Percentiles rank a stretch among this genome's conserved stretches.
Evolutionary conservation across 2,113 vertebrate species (phyloP).

Genomic region (Rhodinocichla rosea): DNA sequence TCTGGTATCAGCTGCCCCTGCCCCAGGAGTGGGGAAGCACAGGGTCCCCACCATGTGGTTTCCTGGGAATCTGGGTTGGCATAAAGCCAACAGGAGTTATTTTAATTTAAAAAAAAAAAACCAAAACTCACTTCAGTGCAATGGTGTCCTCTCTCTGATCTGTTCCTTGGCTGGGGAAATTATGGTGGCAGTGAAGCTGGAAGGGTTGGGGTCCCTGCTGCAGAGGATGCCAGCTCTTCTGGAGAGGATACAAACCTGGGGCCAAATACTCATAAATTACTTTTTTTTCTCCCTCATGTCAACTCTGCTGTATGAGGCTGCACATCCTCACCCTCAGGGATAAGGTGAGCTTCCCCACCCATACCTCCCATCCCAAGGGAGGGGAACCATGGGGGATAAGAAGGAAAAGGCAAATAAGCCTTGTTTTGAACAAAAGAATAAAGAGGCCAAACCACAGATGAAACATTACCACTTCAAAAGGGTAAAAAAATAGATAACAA

Average conservation of each 20-base stretch:
- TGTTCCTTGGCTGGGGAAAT: neutral
- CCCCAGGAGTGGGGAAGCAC: rapidly evolving
- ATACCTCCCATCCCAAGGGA: neutral
- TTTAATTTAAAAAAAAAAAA: neutral
- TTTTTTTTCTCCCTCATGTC: neutral
- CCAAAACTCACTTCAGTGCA: neutral
- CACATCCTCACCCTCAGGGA: neutral
- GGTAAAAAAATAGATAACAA: constrained; percentile 17
- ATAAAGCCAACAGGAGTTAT: neutral
- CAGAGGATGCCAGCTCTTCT: neutral
- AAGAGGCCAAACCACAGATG: constrained; percentile 9
- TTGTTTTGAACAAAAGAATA: constrained; percentile 19
- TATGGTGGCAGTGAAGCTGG: neutral
- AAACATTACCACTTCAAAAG: constrained; percentile 34
- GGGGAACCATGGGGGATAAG: too few species aligned
- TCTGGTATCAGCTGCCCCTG: neutral
- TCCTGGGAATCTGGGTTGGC: neutral
- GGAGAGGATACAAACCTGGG: neutral
- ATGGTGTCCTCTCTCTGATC: rapidly evolving
- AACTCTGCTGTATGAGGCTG: rapidly evolving
- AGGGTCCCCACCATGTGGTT: rapidly evolving
- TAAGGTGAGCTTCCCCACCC: rapidly evolving
- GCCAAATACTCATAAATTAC: neutral
- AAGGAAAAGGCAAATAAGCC: neutral
- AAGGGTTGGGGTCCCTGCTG: neutral